A percentile compares a stretch with the other conserved stretches of the same genome.
Conservation (phyloP, 2,797 vertebrate genomes). For the Pseudochromis fuscus region DNA sequence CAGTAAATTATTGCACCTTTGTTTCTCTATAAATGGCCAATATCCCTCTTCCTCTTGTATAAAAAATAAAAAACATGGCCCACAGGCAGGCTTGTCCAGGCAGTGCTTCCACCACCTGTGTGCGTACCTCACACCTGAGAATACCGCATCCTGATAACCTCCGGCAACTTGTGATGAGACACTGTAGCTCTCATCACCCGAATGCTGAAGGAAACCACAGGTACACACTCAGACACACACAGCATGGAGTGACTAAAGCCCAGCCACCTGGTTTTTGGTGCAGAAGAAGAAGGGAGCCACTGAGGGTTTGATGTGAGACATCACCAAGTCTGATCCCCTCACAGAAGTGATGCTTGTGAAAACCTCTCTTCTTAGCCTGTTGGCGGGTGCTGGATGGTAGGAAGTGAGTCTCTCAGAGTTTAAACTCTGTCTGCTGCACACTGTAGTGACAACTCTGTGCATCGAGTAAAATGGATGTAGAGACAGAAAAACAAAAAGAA, state of each 20-base stretch:
- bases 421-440: conserved; percentile 30
- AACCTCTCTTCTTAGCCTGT: conserved; percentile 9
- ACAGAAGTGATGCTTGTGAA: conserved; percentile 43
- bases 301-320: conserved; percentile 42
- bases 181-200: conserved; percentile 26
- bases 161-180: conserved; percentile 38
- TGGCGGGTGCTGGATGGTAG: conserved; percentile 37
- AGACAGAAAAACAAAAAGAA: conserved; percentile 20
- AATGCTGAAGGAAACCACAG: conserved; percentile 18
- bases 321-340: conserved; percentile 26
- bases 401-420: conserved; percentile 39
- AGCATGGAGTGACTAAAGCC: conserved; percentile 39
- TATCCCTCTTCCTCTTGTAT: conserved; percentile 24
- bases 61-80: conserved; percentile 10
- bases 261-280: conserved; percentile 43
- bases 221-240: conserved; percentile 24
- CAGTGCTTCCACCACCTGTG: conserved; percentile 52
- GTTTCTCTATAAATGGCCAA: conserved; percentile 1
- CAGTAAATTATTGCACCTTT: no score
- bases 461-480: conserved; percentile 13
- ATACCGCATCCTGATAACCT: conserved; percentile 58
- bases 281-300: conserved; percentile 22
- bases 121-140: conserved; percentile 62
- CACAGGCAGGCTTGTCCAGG: conserved; percentile 56
- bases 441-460: conserved; percentile 18